Base-by-base conservation (phyloP, 1,140 invertebrate genomes). In the Mycetomoellerius zeteki region DNA sequence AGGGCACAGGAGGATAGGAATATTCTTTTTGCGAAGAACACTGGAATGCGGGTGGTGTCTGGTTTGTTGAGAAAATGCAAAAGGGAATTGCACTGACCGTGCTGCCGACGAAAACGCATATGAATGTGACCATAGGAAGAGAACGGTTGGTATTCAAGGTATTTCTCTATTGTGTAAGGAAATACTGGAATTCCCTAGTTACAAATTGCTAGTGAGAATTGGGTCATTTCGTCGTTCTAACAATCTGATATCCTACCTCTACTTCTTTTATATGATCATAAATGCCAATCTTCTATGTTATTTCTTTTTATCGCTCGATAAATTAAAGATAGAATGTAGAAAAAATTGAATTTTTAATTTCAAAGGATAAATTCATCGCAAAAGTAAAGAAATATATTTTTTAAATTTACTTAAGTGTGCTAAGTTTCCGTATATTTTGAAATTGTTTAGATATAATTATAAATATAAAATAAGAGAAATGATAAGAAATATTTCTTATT, bases 111-210 rank as follows among this genome's bases (percentile, higher is more conserved):
- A 86, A 84, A 89, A 76, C 62, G 77, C 64, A 58, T 64, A 88
- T n/a, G 85, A 84, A 88, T 76, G 54, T 21, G 75, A 76, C 30
- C 52, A 58, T 62, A 37, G 21, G 19, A 24, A 58, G 30, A 56
- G 64, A 77, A 77, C 64, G 37, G 72, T 27, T 50, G 52, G 86
- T 50, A 87, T 90, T 85, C 85, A 7, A 58, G 67, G 80, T 65
- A 91, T 91, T 92, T 80, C 77, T 64, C 82, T 64, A 86, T 85
- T 87, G 85, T 85, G 84, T 85, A 60, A 88, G 75, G 71, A 87
- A 12, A 78, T 87, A 84, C 65, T 75, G 54, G 75, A 60, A 60
- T 72, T 73, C 85, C 65, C 54, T 27, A 21, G 80, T 75, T 84
- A 71, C 80, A 84, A 84, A 84, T 84, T 84, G 54, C 69, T 24